A percentile compares a stretch with the other conserved stretches of the same genome.
Conservation (phyloP, 2,797 vertebrate genomes). For the Enteromius argenteus region DNA sequence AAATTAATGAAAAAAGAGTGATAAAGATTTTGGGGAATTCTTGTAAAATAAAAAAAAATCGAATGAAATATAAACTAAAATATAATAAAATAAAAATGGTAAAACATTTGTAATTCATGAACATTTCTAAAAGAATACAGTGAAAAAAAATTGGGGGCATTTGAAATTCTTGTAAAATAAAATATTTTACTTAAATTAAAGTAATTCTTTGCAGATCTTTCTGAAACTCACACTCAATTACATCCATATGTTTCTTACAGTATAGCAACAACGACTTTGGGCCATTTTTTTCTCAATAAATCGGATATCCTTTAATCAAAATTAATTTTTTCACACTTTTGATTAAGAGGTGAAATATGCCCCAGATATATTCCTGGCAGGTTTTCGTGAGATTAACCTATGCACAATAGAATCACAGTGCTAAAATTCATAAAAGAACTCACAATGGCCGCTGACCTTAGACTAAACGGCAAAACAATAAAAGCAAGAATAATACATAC, state of each 20-base stretch:
- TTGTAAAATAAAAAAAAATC: not conserved
- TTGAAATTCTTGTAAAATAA: too few relatives aligned
- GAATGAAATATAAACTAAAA: too few relatives aligned
- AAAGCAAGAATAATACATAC: constrained; percentile 12
- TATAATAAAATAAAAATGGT: not conserved
- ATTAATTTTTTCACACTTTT: not conserved
- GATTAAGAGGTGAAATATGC: not conserved
- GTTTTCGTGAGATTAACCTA: constrained; percentile 1
- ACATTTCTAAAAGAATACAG: not conserved
- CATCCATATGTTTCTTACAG: not conserved
- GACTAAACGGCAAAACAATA: constrained; percentile 24
- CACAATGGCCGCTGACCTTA: not conserved
- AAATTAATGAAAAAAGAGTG: not conserved
- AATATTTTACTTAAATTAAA: too few relatives aligned
- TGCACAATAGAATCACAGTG: not conserved
- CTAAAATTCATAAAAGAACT: not conserved
- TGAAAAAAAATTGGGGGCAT: not conserved
- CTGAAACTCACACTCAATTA: not conserved
- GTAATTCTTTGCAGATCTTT: not conserved
- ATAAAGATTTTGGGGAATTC: too few relatives aligned
- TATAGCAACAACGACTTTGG: not conserved
- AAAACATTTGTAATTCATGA: not conserved
- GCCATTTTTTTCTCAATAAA: too few relatives aligned
- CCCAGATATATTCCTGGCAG: not conserved
- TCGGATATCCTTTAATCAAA: not conserved